Evolutionary conservation across 2,797 vertebrate species (phyloP).

Genomic region (Discoglossus pictus): DNA sequence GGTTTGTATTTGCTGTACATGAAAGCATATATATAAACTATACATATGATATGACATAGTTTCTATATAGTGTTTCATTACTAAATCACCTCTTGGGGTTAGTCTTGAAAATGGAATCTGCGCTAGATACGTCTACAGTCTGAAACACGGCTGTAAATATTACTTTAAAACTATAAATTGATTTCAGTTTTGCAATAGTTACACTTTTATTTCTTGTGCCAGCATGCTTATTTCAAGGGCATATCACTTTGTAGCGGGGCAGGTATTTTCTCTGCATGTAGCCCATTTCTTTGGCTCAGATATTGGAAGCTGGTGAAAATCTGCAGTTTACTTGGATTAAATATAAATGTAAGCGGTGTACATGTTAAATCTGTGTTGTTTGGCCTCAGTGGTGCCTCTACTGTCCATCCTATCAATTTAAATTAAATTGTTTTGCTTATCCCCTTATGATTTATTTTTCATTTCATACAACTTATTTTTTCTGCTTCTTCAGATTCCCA

Average conservation of each 20-base stretch:
- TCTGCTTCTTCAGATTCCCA: constrained; percentile 36
- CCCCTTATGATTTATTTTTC: constrained; percentile 51
- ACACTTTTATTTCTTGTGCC: constrained; percentile 48
- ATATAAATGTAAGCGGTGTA: constrained; percentile 47
- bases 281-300: constrained; percentile 39
- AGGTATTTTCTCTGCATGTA: constrained; percentile 51
- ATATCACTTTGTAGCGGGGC: constrained; percentile 45
- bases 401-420: constrained; percentile 51
- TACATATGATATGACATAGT: constrained; percentile 24
- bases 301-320: constrained; percentile 48
- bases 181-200: constrained; percentile 51
- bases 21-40: constrained; percentile 21
- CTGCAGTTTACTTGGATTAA: constrained; percentile 50
- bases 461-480: constrained; percentile 48
- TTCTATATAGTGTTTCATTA: constrained; percentile 38
- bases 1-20: too few species aligned
- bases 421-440: constrained; percentile 52
- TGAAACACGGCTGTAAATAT: constrained; percentile 29
- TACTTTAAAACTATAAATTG: constrained; percentile 48
- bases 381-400: constrained; percentile 44
- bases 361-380: constrained; percentile 50
- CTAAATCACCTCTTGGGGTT: constrained; percentile 33
- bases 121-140: constrained; percentile 2
- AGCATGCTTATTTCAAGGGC: constrained; percentile 51
- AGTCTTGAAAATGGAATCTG: constrained; percentile 27